phyloP scores from a whole-genome alignment of 2,888 invertebrate genomes.

The Noctua janthe region DNA sequence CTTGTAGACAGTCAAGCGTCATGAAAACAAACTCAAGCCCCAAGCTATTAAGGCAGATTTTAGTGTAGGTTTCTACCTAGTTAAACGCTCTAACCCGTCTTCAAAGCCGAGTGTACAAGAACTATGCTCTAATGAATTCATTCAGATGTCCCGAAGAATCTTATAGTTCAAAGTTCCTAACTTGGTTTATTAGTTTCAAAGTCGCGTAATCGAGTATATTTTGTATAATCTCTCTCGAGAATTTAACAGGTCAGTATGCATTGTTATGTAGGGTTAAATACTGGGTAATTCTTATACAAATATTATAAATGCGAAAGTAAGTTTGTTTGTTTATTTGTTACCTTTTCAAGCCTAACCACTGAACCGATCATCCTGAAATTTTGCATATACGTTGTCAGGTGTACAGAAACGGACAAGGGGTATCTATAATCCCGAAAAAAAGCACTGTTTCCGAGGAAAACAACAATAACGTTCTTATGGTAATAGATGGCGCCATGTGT shows the following conservation, averaged over 20 bases:
- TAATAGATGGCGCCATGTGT: no score
- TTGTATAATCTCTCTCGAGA: conserved; percentile 1
- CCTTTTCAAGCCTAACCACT: no score
- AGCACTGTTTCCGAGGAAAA: no score
- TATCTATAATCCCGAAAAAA: no score
- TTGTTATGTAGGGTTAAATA: not conserved
- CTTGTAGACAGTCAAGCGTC: not conserved
- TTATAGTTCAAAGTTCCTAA: conserved; percentile 23
- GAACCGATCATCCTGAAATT: no score
- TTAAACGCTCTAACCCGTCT: not conserved
- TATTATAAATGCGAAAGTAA: no score
- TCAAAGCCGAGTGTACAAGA: not conserved
- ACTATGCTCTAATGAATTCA: conserved; percentile 24
- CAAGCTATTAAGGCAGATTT: not conserved
- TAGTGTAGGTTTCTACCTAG: not conserved
- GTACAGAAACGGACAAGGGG: no score
- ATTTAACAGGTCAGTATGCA: not conserved
- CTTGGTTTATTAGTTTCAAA: conserved; percentile 30
- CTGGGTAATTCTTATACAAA: not conserved
- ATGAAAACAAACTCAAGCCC: not conserved
- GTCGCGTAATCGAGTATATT: conserved; percentile 22
- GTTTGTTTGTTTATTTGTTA: no score
- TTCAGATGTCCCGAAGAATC: conserved; percentile 24
- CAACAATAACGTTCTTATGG: no score
- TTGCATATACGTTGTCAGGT: no score